These are phyloP conservation scores for Kryphioiulus occultus DNA, from an alignment of 2,888 invertebrate species.

Conservation along the genomic window DNA sequence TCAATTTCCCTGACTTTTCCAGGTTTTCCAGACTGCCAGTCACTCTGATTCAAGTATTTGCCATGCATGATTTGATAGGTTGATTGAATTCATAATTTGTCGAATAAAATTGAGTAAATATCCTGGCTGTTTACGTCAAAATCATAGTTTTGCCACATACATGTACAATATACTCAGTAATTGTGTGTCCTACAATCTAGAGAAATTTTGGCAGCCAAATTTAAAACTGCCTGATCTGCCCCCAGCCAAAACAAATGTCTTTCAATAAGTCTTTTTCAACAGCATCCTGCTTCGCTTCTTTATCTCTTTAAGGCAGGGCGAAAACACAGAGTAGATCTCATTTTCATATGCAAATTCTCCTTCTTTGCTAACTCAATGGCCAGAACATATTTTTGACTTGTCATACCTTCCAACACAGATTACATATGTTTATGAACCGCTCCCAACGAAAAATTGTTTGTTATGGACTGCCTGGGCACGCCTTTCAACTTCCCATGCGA, in stretches of 20 bases:
- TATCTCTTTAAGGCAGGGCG: constrained; percentile 16
- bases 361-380: neutral
- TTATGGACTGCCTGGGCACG: neutral
- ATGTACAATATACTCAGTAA: too few species aligned
- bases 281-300: neutral
- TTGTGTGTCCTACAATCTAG: neutral
- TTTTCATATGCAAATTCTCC: constrained; percentile 31
- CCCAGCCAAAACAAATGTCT: neutral
- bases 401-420: constrained; percentile 17
- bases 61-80: too few species aligned
- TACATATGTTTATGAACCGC: constrained; percentile 12
- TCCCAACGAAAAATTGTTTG: neutral
- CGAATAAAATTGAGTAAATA: too few species aligned
- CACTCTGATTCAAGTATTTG: too few species aligned
- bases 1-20: too few species aligned
- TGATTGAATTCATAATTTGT: too few species aligned
- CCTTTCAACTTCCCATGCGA: neutral
- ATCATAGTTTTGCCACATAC: too few species aligned
- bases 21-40: too few species aligned
- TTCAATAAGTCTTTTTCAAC: neutral
- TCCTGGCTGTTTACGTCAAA: too few species aligned
- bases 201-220: neutral
- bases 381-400: constrained; percentile 18
- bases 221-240: neutral
- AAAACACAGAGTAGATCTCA: constrained; percentile 14